Conservation (phyloP, 2,113 vertebrate genomes). For the Sylvilagus bachmani region DNA sequence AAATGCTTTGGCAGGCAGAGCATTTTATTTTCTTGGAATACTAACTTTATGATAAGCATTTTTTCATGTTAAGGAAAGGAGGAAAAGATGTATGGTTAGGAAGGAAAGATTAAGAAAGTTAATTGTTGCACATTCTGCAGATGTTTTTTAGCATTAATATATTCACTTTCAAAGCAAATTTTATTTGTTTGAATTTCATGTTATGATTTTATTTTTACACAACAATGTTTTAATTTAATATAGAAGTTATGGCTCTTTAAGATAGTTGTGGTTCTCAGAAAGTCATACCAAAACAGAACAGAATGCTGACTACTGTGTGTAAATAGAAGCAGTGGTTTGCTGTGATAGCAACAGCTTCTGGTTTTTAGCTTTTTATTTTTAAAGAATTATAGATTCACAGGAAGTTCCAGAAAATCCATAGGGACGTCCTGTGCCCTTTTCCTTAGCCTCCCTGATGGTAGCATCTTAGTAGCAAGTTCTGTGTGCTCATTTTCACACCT, state of each 20-base stretch:
- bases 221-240: neutral
- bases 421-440: neutral
- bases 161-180: neutral
- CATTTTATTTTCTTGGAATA: neutral
- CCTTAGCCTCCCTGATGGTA: accelerated
- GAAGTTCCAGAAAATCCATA: neutral
- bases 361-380: neutral
- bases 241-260: neutral
- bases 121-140: neutral
- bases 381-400: slow-evolving; percentile 1
- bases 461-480: neutral
- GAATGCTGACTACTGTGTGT: neutral
- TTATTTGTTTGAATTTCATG: neutral
- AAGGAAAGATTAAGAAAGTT: neutral
- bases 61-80: neutral
- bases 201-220: neutral
- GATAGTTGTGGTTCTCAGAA: neutral
- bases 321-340: neutral
- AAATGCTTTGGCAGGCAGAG: neutral
- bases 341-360: neutral
- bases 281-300: neutral
- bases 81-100: neutral
- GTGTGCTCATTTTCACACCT: neutral
- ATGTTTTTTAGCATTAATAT: neutral
- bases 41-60: neutral